Conservation (phyloP, 1,140 invertebrate genomes). For the Drosophila paulistorum region DNA sequence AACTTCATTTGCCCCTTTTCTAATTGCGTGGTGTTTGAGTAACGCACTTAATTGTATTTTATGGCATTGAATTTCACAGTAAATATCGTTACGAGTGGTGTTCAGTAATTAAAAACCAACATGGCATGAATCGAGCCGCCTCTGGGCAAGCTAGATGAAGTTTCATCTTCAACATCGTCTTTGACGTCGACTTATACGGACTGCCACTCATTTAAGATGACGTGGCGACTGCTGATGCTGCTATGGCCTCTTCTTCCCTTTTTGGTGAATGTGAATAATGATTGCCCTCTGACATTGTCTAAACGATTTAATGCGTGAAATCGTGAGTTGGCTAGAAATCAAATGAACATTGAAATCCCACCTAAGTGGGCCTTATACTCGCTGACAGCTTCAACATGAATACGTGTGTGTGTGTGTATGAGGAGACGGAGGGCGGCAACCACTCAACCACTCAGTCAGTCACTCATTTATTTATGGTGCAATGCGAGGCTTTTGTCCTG, state of each 20-base stretch:
- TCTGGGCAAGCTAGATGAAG: background rate
- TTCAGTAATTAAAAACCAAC: slow-evolving; percentile 55
- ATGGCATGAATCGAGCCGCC: slow-evolving; percentile 32
- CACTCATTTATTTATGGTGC: slow-evolving; percentile 79
- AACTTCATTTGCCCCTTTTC: slow-evolving; percentile 7
- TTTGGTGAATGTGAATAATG: slow-evolving; percentile 60
- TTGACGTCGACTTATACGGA: background rate
- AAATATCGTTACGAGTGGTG: slow-evolving; percentile 57
- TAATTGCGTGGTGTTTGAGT: background rate
- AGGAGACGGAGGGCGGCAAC: slow-evolving; percentile 28
- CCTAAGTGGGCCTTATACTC: slow-evolving; percentile 5
- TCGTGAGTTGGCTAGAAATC: slow-evolving; percentile 74
- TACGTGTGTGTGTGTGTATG: slow-evolving; percentile 49
- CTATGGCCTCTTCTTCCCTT: background rate
- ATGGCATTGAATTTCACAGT: slow-evolving; percentile 75
- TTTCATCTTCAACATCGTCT: slow-evolving; percentile 2
- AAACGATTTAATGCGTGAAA: slow-evolving; percentile 78
- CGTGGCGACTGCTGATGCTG: slow-evolving; percentile 12
- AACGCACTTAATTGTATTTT: slow-evolving; percentile 70
- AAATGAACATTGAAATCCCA: slow-evolving; percentile 47
- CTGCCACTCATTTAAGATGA: slow-evolving; percentile 49
- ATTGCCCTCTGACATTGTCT: slow-evolving; percentile 78
- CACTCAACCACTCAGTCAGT: slow-evolving; percentile 58
- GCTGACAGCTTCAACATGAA: slow-evolving; percentile 37
- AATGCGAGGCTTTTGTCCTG: slow-evolving; percentile 62